phyloP scores from a whole-genome alignment of 2,797 vertebrate genomes.

The Pachyuromys duprasi region DNA sequence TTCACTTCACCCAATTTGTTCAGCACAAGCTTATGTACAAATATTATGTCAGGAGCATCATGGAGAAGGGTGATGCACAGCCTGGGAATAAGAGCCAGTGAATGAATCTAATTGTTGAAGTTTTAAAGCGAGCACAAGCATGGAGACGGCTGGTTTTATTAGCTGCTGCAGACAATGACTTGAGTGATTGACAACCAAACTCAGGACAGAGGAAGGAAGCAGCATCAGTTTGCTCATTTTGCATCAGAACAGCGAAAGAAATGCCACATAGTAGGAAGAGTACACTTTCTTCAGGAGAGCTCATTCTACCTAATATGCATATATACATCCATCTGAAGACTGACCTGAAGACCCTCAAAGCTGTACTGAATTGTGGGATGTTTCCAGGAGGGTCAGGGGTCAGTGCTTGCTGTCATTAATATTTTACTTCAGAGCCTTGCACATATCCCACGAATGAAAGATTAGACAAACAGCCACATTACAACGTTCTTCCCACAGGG shows the following conservation, averaged over 20 bases:
- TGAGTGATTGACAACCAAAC: neutral
- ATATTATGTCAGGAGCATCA: conserved; percentile 35
- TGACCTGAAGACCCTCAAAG: neutral
- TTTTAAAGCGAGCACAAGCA: neutral
- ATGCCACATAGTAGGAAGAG: neutral
- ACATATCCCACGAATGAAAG: neutral
- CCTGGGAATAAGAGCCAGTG: conserved; percentile 18
- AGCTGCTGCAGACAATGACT: neutral
- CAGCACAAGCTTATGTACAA: conserved; percentile 64
- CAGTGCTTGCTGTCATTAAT: neutral
- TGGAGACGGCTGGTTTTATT: conserved; percentile 28
- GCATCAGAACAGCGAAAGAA: neutral
- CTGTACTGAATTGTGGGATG: neutral
- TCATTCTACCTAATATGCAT: neutral
- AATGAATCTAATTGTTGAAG: conserved; percentile 47
- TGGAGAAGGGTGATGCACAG: neutral
- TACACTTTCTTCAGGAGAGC: neutral
- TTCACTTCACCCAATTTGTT: conserved; percentile 76
- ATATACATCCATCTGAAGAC: neutral
- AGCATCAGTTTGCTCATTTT: neutral
- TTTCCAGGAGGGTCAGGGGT: neutral
- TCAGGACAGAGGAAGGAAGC: neutral
- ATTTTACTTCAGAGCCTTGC: neutral
- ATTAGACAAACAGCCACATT: neutral
- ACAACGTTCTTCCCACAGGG: neutral